A percentile compares a stretch with the other conserved stretches of the same genome.
Evolutionary conservation across 2,888 invertebrate species (phyloP).

Genomic region (Eupithecia insigniata): DNA sequence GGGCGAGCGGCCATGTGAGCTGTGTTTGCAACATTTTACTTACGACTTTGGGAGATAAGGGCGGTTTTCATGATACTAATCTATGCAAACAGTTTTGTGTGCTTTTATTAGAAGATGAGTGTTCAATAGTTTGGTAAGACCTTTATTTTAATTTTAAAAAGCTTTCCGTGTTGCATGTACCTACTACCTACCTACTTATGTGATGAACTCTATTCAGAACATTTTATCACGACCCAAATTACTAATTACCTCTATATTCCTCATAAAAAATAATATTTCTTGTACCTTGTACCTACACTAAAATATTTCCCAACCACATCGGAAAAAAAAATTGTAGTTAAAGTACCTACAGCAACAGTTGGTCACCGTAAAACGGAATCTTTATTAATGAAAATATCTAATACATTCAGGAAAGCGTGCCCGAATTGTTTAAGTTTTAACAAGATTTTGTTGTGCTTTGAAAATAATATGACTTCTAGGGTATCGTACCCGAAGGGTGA

Average conservation of each 20-base stretch:
- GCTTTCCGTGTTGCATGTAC: neutral
- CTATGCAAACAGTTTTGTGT: neutral
- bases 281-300: neutral
- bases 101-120: neutral
- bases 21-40: slow-evolving; percentile 66
- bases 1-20: slow-evolving; percentile 76
- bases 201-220: neutral
- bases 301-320: neutral
- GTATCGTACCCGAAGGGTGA: too few relatives aligned
- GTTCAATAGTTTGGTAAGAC: neutral
- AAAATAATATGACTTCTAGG: neutral
- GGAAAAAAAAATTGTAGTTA: neutral
- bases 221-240: neutral
- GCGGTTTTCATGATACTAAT: slow-evolving; percentile 43
- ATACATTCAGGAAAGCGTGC: neutral
- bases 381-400: neutral
- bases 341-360: neutral
- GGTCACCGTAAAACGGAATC: neutral
- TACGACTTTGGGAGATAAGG: slow-evolving; percentile 62
- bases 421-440: too few relatives aligned
- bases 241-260: too few relatives aligned
- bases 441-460: neutral
- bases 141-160: neutral
- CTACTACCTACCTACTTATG: neutral
- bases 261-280: neutral